A percentile compares a stretch with the other conserved stretches of the same genome.
Conservation (phyloP, 2,797 vertebrate species). For the Labroides dimidiatus region DNA sequence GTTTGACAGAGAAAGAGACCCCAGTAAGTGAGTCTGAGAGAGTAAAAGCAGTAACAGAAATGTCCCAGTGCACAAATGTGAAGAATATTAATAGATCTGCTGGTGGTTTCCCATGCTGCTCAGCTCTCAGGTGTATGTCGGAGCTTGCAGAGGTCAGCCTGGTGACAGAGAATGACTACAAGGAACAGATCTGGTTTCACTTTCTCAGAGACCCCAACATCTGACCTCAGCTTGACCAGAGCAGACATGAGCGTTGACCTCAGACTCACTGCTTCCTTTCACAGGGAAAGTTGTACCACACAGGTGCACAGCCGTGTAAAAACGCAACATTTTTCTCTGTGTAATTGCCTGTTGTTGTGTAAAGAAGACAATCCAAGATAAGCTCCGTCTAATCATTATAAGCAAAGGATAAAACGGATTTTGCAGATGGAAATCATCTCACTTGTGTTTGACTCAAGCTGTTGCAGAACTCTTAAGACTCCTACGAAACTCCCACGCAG, state of each 20-base stretch:
- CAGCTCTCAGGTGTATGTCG: constrained; percentile 31
- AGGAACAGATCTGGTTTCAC: constrained; percentile 66
- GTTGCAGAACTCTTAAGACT: constrained; percentile 37
- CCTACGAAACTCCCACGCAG: constrained; percentile 58
- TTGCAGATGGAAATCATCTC: constrained; percentile 37
- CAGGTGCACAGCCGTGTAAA: not conserved
- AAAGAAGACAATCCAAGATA: constrained; percentile 35
- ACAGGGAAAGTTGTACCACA: constrained; percentile 9
- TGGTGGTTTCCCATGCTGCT: constrained; percentile 42
- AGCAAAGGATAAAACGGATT: constrained; percentile 41
- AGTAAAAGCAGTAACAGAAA: constrained; percentile 10
- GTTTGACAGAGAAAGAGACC: constrained; percentile 24
- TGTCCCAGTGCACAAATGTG: constrained; percentile 4
- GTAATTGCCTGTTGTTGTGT: constrained; percentile 1
- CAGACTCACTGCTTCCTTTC: constrained; percentile 9
- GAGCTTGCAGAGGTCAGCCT: constrained; percentile 28
- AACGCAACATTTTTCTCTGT: not conserved
- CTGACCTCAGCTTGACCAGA: constrained; percentile 56
- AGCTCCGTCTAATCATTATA: constrained; percentile 25
- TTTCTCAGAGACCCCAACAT: constrained; percentile 54
- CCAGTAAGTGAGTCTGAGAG: constrained; percentile 14
- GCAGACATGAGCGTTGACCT: constrained; percentile 41
- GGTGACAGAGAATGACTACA: constrained; percentile 10
- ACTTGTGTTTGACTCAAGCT: constrained; percentile 51
- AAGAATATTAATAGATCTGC: constrained; percentile 35